Evolutionary conservation across 2,797 vertebrate genomes (phyloP).

Genomic region (Cephalopachus bancanus): DNA sequence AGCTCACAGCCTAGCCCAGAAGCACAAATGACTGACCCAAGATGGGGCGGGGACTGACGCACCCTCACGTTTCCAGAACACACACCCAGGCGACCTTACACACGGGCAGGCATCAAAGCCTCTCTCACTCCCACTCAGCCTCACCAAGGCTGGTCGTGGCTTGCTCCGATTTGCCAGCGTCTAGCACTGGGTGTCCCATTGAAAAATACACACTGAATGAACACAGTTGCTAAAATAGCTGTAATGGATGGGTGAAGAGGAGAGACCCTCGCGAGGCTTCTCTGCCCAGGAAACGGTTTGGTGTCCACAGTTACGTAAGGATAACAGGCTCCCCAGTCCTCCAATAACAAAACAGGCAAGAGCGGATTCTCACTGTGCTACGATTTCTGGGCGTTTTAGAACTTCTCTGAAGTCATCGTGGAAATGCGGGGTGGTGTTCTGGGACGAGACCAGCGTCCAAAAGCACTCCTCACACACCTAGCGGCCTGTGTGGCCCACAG

Average conservation of each 20-base stretch:
- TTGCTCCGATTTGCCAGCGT: not conserved
- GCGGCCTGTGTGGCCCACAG: not conserved
- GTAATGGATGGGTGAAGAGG: not conserved
- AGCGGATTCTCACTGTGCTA: conserved; percentile 1
- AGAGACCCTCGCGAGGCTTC: not conserved
- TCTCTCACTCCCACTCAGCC: not conserved
- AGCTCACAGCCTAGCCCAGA: conserved; percentile 55
- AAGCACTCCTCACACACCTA: conserved; percentile 30
- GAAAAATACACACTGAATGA: not conserved
- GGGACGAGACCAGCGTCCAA: not conserved
- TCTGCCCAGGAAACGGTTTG: not conserved
- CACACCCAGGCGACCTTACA: not conserved
- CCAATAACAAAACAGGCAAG: conserved; percentile 58
- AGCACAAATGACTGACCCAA: not conserved
- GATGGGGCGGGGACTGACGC: not conserved
- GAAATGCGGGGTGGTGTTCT: conserved; percentile 36
- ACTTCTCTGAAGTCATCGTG: conserved; percentile 55
- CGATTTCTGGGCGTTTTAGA: conserved; percentile 6
- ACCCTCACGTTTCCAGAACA: conserved; percentile 31
- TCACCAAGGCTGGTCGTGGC: not conserved
- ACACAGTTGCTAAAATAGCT: not conserved
- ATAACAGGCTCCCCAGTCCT: conserved; percentile 25
- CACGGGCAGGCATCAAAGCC: not conserved
- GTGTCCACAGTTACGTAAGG: conserved; percentile 44
- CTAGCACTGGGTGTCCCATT: not conserved